A percentile compares a stretch with the other conserved stretches of the same genome.
Evolutionary conservation across 2,113 vertebrate species (phyloP).

Genomic region (Sakesphorus luctuosus): DNA sequence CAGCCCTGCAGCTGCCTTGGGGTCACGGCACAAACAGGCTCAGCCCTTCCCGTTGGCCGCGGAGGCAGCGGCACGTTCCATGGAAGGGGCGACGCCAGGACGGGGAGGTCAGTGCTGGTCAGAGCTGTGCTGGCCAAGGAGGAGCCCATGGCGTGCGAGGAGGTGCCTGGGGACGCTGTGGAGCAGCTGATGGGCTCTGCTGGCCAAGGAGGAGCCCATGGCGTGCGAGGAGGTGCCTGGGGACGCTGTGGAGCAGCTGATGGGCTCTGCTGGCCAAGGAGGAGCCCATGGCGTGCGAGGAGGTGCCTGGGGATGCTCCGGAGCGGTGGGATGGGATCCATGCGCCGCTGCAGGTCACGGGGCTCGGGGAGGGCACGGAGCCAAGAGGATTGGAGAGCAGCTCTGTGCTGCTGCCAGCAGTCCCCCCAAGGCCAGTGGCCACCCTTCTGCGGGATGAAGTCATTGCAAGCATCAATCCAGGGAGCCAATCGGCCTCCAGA

Average conservation of each 20-base stretch:
- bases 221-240: constrained; percentile 52
- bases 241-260: constrained; percentile 6
- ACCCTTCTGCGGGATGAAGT: not conserved
- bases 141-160: not conserved
- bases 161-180: constrained; percentile 52
- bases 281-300: not conserved
- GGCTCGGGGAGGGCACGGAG: not conserved
- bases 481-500: not conserved
- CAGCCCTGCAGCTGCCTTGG: constrained; percentile 35
- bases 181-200: not conserved
- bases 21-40: constrained; percentile 2
- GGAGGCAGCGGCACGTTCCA: constrained; percentile 38
- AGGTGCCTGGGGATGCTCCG: constrained; percentile 54
- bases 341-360: constrained; percentile 13
- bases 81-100: constrained; percentile 53
- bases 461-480: not conserved
- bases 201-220: constrained; percentile 3
- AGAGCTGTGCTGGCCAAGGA: constrained; percentile 13
- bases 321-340: constrained; percentile 19
- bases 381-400: constrained; percentile 38
- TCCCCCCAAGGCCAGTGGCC: not conserved
- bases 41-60: constrained; percentile 32
- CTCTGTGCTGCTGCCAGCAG: not conserved
- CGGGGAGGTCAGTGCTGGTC: constrained; percentile 44
- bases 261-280: constrained; percentile 1